phyloP scores from a whole-genome alignment of 1,140 invertebrate genomes.

The Leptinotarsa undecemlineata region DNA sequence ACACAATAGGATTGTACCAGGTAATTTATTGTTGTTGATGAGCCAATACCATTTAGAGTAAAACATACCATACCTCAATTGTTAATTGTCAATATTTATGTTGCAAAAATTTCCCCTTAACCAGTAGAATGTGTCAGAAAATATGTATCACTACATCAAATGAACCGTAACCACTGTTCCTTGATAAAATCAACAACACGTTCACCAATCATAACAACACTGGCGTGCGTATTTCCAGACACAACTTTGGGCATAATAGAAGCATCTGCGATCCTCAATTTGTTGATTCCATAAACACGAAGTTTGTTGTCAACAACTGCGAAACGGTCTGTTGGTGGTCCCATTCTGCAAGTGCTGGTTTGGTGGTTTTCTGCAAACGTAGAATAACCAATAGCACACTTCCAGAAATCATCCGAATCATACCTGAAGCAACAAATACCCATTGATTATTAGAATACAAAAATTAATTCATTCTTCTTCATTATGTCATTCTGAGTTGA shows the following conservation, averaged over 20 bases:
- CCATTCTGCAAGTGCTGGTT: constrained; percentile 81
- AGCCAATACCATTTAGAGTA: too few species aligned
- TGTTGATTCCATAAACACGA: constrained; percentile 53
- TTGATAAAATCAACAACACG: constrained; percentile 81
- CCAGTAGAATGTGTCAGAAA: constrained; percentile 66
- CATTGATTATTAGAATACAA: too few species aligned
- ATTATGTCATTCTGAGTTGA: too few species aligned
- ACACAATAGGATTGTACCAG: too few species aligned
- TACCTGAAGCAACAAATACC: constrained; percentile 57
- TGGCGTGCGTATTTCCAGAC: constrained; percentile 71
- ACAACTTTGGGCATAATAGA: constrained; percentile 73
- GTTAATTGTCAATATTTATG: background rate
- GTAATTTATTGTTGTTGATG: too few species aligned
- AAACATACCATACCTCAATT: background rate
- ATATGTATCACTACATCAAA: constrained; percentile 85
- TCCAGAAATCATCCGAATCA: constrained; percentile 78
- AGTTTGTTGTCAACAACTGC: constrained; percentile 58
- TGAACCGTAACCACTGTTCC: constrained; percentile 58
- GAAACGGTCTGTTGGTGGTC: constrained; percentile 62
- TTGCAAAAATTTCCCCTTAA: background rate
- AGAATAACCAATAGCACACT: constrained; percentile 72
- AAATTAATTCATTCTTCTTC: too few species aligned
- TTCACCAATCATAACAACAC: constrained; percentile 82
- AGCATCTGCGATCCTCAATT: constrained; percentile 71
- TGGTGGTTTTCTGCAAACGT: constrained; percentile 84